Evolutionary conservation across 1,140 invertebrate species (phyloP).

Genomic region (Aradophagus sp.): DNA sequence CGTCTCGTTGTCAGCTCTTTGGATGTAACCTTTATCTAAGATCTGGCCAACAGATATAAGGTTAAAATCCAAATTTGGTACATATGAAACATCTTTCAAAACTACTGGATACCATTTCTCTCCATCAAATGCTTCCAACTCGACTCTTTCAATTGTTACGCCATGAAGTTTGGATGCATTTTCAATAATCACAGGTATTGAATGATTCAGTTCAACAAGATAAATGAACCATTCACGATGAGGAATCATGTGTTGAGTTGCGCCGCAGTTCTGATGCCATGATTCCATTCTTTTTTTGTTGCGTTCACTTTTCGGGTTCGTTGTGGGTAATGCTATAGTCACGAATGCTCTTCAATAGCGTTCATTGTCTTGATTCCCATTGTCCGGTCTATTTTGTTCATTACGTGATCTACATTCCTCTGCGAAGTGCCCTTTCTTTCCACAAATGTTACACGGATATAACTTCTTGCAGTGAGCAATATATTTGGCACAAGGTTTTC

Average conservation of each 20-base stretch:
- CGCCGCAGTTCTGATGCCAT: constrained; percentile 57
- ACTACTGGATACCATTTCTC: constrained; percentile 39
- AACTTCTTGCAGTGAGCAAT: constrained; percentile 34
- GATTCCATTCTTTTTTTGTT: constrained; percentile 2
- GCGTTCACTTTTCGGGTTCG: constrained; percentile 19
- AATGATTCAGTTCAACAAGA: constrained; percentile 28
- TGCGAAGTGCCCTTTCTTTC: constrained; percentile 41
- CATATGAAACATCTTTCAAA: constrained; percentile 54
- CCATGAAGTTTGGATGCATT: constrained; percentile 39
- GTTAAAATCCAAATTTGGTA: constrained; percentile 28
- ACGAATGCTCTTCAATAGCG: constrained; percentile 30
- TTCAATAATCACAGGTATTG: constrained; percentile 35
- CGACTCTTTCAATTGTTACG: constrained; percentile 31
- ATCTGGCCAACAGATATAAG: constrained; percentile 1
- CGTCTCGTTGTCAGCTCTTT: neutral
- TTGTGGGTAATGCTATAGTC: constrained; percentile 42
- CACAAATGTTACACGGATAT: constrained; percentile 36
- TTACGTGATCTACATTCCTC: constrained; percentile 14
- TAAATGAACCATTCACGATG: constrained; percentile 32
- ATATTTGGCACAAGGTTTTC: constrained; percentile 36
- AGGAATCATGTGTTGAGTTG: constrained; percentile 53
- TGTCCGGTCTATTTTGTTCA: neutral
- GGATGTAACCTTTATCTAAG: constrained; percentile 9
- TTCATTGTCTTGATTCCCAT: constrained; percentile 1
- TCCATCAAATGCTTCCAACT: constrained; percentile 52